These are phyloP conservation scores for Drosophila barbarae DNA, from an alignment of 2,888 invertebrate species.

Conservation along the genomic window DNA sequence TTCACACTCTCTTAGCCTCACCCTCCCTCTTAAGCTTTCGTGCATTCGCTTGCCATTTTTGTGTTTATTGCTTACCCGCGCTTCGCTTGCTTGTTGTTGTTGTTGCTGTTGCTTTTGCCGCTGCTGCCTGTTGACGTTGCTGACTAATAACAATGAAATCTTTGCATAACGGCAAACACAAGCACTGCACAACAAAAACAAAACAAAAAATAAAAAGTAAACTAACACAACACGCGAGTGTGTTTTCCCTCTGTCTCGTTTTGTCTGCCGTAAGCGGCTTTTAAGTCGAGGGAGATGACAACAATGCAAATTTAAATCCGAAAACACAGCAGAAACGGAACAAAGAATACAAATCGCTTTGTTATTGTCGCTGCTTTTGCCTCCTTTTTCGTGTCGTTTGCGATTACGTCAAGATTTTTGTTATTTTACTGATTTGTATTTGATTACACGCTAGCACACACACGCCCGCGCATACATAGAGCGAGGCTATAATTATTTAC, in stretches of 20 bases:
- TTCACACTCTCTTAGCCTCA: neutral
- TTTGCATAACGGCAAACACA: constrained; percentile 57
- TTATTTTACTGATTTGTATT: constrained; percentile 61
- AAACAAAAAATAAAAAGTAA: constrained; percentile 9
- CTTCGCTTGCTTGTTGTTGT: constrained; percentile 1
- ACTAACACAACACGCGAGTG: constrained; percentile 25
- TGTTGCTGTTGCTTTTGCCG: constrained; percentile 12
- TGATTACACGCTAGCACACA: constrained; percentile 57
- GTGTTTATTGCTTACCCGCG: constrained; percentile 55
- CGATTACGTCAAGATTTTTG: constrained; percentile 69
- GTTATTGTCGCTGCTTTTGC: constrained; percentile 18
- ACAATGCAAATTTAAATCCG: constrained; percentile 34
- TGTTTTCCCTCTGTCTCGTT: constrained; percentile 41
- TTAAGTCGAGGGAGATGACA: constrained; percentile 53
- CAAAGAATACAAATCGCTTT: constrained; percentile 50
- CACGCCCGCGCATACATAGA: constrained; percentile 8
- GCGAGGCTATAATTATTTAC: constrained; percentile 54
- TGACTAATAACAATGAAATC: constrained; percentile 69
- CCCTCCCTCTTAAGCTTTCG: constrained; percentile 5
- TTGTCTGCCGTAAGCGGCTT: constrained; percentile 48
- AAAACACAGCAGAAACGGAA: constrained; percentile 27
- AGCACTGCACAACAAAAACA: constrained; percentile 24
- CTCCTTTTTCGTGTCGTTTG: constrained; percentile 44
- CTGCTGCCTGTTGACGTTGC: constrained; percentile 40
- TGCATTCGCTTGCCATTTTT: constrained; percentile 4